These are phyloP conservation scores for Daboia siamensis DNA, from an alignment of 2,113 vertebrate species.

Conservation along the genomic window DNA sequence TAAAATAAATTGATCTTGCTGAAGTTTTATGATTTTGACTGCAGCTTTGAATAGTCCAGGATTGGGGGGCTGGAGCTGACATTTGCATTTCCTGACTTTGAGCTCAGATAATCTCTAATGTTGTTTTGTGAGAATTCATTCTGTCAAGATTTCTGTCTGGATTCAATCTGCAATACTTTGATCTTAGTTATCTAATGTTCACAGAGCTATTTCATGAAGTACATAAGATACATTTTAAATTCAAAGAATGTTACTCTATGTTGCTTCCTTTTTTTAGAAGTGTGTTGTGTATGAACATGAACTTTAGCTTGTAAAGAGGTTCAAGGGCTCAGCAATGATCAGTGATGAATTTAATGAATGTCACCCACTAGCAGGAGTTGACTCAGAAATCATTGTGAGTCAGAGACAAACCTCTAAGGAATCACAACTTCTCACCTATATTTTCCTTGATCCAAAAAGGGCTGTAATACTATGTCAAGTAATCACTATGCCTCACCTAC, in stretches of 20 bases:
- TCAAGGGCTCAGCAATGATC: neutral
- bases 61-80: neutral
- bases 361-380: neutral
- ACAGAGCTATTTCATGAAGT: neutral
- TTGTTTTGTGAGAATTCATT: neutral
- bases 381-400: constrained; percentile 1
- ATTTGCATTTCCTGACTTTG: neutral
- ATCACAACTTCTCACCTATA: neutral
- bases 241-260: neutral
- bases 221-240: neutral
- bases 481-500: neutral
- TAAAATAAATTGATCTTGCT: neutral
- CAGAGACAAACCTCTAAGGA: constrained; percentile 5
- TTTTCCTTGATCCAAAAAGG: constrained; percentile 8
- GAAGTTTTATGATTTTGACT: neutral
- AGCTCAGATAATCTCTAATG: neutral
- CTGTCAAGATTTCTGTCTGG: constrained; percentile 3
- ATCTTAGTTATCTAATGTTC: neutral
- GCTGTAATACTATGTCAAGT: neutral
- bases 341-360: neutral
- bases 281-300: neutral
- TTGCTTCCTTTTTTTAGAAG: neutral
- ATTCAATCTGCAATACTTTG: neutral
- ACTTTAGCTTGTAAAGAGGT: neutral
- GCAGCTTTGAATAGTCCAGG: neutral